Base-by-base conservation (phyloP, 1,140 invertebrate species). In the Eufriesea mexicana region DNA sequence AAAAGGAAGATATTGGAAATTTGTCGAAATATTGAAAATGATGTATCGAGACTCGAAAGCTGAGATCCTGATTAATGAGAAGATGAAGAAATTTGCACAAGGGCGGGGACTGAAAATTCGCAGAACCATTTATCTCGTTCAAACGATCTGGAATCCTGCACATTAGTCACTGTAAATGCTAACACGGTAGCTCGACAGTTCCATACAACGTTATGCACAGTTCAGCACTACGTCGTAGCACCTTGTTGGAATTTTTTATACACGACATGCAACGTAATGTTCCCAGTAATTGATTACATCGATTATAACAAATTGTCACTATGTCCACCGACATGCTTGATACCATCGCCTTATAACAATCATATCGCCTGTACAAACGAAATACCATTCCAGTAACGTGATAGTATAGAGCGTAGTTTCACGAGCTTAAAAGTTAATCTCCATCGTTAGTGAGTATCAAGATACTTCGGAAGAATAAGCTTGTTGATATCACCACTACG, bases 111-210 rank as follows among this genome's bases (percentile, higher is more conserved):
- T 18, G 68, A 54, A 71, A 28, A 42, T 55, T 51, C 4, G 18
- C 70, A 10, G 42, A 57, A 61, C 42, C 57, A 23, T 28, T 28
- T 47, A 20, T 28, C n/a, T 45, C n/a, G 42, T 45, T 59, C 16
- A 18, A 61, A 61, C 14, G 25, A n/a, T 62, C 35, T 23, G 45
- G 28, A 76, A 51, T 61, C 57, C 28, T 42, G 75, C 75, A 77
- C 75, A 71, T 51, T 28, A 51, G 20, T 45, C 75, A 77, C 49
- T 77, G 75, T 68, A 78, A 78, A 78, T 67, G 47, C 62, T 35
- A 78, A 59, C 54, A 59, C 62, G 35, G n/a, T 68, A 45, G 62
- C 42, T 42, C 5, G 28, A 77, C 23, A 51, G 2, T 62, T 51
- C 20, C 42, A 12, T 61, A 18, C 20, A 73, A 42, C 23, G 18